These are phyloP conservation scores for Napeogenes inachia DNA, from an alignment of 2,888 invertebrate species.

Conservation along the genomic window DNA sequence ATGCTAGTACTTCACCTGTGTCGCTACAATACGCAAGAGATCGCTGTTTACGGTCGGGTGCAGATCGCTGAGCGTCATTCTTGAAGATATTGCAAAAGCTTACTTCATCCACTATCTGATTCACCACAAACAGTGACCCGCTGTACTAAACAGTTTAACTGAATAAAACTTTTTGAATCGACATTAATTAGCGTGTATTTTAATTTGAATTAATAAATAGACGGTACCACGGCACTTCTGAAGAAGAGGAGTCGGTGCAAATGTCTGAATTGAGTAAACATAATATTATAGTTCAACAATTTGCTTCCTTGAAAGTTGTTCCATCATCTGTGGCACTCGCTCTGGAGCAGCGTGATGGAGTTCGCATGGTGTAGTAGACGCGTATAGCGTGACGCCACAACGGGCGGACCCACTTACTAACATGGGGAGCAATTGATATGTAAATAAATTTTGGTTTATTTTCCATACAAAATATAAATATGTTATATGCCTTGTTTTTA, in stretches of 20 bases:
- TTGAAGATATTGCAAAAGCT: conserved; percentile 19
- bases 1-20: background rate
- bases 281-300: too few relatives aligned
- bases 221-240: too few relatives aligned
- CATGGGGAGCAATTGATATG: background rate
- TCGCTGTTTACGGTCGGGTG: conserved; percentile 23
- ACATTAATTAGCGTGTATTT: too few relatives aligned
- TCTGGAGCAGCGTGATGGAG: background rate
- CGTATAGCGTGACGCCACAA: conserved; percentile 37
- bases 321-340: too few relatives aligned
- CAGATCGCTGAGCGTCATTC: conserved; percentile 12
- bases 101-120: conserved; percentile 4
- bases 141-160: too few relatives aligned
- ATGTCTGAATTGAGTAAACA: too few relatives aligned
- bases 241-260: too few relatives aligned
- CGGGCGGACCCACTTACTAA: conserved; percentile 36
- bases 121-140: conserved; percentile 9
- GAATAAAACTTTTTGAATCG: too few relatives aligned
- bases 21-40: conserved; percentile 20
- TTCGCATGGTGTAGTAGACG: conserved; percentile 28
- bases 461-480: background rate
- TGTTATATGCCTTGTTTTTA: too few relatives aligned
- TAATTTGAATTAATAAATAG: too few relatives aligned
- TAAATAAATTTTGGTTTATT: background rate
- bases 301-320: too few relatives aligned